Percentiles rank a stretch among this genome's conserved stretches.
phyloP scores from a whole-genome alignment of 2,797 vertebrate species.

The Chelon auratus region DNA sequence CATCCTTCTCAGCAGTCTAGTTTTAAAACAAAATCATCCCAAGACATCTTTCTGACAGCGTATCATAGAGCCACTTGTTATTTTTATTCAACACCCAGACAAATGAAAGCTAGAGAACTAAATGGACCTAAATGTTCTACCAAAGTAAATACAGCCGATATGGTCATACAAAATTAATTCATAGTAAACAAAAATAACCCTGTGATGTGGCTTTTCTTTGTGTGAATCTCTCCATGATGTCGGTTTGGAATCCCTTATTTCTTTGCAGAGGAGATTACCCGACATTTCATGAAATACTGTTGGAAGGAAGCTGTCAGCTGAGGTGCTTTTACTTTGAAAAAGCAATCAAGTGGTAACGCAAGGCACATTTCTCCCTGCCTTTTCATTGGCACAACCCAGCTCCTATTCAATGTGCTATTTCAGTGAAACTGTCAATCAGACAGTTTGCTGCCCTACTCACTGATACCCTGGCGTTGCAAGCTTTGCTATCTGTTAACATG shows the following conservation, averaged over 20 bases:
- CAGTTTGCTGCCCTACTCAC: constrained; percentile 35
- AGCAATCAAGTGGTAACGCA: constrained; percentile 15
- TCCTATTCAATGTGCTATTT: constrained; percentile 44
- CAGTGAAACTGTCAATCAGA: constrained; percentile 55
- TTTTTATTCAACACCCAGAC: constrained; percentile 12
- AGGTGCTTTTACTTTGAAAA: constrained; percentile 22
- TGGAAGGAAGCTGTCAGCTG: not conserved
- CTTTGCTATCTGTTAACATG: constrained; percentile 65
- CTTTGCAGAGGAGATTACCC: not conserved
- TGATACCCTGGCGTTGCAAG: constrained; percentile 49
- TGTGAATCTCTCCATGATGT: not conserved
- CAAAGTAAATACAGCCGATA: constrained; percentile 11
- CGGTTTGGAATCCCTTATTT: not conserved
- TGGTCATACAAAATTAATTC: constrained; percentile 22
- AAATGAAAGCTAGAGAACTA: not conserved
- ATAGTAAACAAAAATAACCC: constrained; percentile 31
- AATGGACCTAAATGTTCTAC: constrained; percentile 7
- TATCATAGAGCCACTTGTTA: constrained; percentile 9
- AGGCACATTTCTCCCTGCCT: constrained; percentile 14
- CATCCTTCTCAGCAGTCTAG: not conserved
- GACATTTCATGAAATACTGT: constrained; percentile 15
- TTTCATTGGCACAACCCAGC: constrained; percentile 21
- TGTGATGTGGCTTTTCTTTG: constrained; percentile 13
- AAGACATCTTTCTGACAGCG: constrained; percentile 43
- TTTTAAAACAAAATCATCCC: constrained; percentile 21